Base-by-base conservation (phyloP, 2,888 invertebrate species). In the Choreutis nemorana region DNA sequence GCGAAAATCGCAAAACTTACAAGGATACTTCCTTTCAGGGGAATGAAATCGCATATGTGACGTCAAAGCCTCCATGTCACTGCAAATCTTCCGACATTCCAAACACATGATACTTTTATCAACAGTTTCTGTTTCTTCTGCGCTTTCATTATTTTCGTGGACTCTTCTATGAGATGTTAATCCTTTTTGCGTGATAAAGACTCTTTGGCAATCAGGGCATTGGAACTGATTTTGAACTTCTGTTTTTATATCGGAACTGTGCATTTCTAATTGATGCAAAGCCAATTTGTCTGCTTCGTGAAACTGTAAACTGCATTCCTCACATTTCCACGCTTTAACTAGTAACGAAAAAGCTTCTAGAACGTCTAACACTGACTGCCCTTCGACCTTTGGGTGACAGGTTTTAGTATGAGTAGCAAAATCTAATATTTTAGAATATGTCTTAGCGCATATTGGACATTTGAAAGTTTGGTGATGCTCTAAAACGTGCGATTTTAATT, bases 301-400 rank as follows among this genome's bases (percentile, higher is more conserved):
- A 27, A 77, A 77, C 32, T 78, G 77, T 6, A 66, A 29, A 1
- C 63, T 63, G 26, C 78, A 78, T 24, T 70, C 72, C n/a, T 73
- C 71, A 27, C 78, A 78, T 37, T 75, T 78, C 78, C 78, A 78
- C n/a, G 72, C 72, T 37, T 68, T 60, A 0, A 72, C 64, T 18
- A 78, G 37, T 35, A 62, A 66, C 0, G 72, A 70, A 31, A 75
- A 75, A 0, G 77, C 75, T 48, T 73, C 70, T 0, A 78, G 40
- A 2, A 73, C 72, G 30, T 73, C 65, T 20, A 78, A 38, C 2
- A 77, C 71, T 0, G 68, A 65, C 27, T 71, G 62, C 0, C 67
- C 67, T 41, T 68, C 70, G 0, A 71, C 56, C 31, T 72, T 64
- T 0, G 72, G 70, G 23, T 78, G 78, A 2, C 48, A 51, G 2